phyloP scores from a whole-genome alignment of 1,140 invertebrate species.

The Tetranychus cinnabarinus region DNA sequence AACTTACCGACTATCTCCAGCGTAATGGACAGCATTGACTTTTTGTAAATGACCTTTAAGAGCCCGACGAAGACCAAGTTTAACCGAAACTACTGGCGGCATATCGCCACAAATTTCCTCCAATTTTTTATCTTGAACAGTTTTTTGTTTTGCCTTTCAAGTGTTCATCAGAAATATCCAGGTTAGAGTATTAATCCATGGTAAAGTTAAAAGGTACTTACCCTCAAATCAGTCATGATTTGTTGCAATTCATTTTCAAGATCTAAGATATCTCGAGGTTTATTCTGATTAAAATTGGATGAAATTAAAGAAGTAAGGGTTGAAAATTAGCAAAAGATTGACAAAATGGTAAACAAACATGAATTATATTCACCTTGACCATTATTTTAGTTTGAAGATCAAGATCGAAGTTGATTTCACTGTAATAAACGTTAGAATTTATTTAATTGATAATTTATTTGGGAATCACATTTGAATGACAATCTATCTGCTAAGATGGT shows the following conservation, averaged over 20 bases:
- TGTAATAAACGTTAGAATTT: no score
- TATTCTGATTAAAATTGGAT: neutral
- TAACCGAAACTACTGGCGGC: neutral
- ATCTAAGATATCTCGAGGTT: neutral
- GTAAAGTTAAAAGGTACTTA: neutral
- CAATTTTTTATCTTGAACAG: neutral
- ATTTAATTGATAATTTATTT: no score
- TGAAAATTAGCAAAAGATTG: neutral
- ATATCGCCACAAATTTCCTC: neutral
- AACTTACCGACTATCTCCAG: constrained; percentile 58
- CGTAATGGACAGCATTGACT: constrained; percentile 99
- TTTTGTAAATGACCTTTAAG: constrained; percentile 69
- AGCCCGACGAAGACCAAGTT: neutral
- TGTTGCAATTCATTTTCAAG: neutral
- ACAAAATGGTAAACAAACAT: neutral
- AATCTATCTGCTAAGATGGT: no score
- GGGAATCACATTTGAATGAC: no score
- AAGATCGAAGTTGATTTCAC: no score
- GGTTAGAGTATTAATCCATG: neutral
- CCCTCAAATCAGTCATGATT: neutral
- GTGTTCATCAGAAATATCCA: neutral
- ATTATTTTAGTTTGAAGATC: no score
- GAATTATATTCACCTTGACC: no score
- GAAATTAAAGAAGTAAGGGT: no score
- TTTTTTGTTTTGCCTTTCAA: neutral